Base-by-base conservation (phyloP, 2,888 invertebrate genomes). In the Orchesellides sinensis region DNA sequence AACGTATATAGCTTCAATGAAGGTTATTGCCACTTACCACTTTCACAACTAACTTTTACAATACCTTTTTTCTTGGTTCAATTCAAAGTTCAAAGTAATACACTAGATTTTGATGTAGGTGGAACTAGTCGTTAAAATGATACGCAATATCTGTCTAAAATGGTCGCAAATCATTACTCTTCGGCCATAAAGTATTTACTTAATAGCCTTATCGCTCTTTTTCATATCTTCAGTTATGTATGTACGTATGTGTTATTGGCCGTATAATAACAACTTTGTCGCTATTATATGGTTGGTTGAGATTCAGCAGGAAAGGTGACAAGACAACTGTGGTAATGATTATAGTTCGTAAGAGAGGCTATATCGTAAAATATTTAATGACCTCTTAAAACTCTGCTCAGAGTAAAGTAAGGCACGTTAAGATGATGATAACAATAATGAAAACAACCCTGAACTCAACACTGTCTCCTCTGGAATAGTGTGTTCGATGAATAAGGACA, bases 11-110 rank as follows among this genome's bases (percentile, higher is more conserved):
- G 73, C 73, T 23, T 61, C 61, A 61, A 47, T 73, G 73, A 73
- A 73, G 73, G 73, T 73, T 73, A 73, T 73, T 73, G 63, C 73
- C 73, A 73, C 73, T 73, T 73, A 73, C 61, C 63, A 73, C 73
- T 73, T 73, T 73, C 73, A 73, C 73, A 73, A 63, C 73, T 73
- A n/a, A 49, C 49, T 73, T 63, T 61, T 63, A 72, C 72, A 72
- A 72, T 59, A 40, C 40, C 45, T 61, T 35, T 32, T 65, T 32
- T 29, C 29, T 6, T 29, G 59, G 59, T 47, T 59, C 27, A 27
- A 45, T 59, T 32, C 27, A 59, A 45, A 29, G 25, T 56, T 45
- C 17, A 72, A 72, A 45, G 23, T 56, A 27, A 25, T 25, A 27
- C 56, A 56, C 49, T 49, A 8, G 49, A 49, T 8, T 23, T 14